Percentiles rank a stretch among this genome's conserved stretches.
These are phyloP conservation scores for Limnephilus lunatus DNA, from an alignment of 2,888 invertebrate species.

Conservation along the genomic window DNA sequence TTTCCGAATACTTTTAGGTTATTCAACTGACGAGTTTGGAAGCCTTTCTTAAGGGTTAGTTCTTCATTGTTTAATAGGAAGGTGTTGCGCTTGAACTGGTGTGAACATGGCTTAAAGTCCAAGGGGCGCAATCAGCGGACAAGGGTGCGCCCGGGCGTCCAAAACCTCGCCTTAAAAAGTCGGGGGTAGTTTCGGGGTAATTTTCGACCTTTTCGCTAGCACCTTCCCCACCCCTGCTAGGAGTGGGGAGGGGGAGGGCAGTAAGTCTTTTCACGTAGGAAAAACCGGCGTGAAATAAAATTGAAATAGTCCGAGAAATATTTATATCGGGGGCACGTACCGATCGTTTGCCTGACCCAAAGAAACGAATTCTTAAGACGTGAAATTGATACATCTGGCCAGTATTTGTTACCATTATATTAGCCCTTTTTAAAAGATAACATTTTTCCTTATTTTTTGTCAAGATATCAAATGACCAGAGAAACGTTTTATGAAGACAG, in stretches of 20 bases:
- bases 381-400: conserved; percentile 65
- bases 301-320: conserved; percentile 59
- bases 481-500: conserved; percentile 50
- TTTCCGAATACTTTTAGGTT: too few relatives aligned
- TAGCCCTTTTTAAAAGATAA: conserved; percentile 54
- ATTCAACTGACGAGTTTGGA: background rate
- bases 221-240: conserved; percentile 2
- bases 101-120: conserved; percentile 22
- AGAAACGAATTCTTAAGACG: conserved; percentile 64
- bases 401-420: conserved; percentile 57
- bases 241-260: background rate
- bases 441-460: conserved; percentile 49
- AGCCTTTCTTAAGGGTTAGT: background rate
- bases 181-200: conserved; percentile 28
- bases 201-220: conserved; percentile 44
- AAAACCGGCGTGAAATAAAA: conserved; percentile 60
- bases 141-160: conserved; percentile 25
- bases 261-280: conserved; percentile 59
- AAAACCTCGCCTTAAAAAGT: conserved; percentile 28
- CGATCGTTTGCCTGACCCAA: conserved; percentile 64
- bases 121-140: conserved; percentile 46
- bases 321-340: conserved; percentile 64
- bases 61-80: background rate
- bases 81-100: background rate
- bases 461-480: conserved; percentile 51